Evolutionary conservation across 2,113 vertebrate genomes (phyloP).

Genomic region (Formicarius rufipectus): DNA sequence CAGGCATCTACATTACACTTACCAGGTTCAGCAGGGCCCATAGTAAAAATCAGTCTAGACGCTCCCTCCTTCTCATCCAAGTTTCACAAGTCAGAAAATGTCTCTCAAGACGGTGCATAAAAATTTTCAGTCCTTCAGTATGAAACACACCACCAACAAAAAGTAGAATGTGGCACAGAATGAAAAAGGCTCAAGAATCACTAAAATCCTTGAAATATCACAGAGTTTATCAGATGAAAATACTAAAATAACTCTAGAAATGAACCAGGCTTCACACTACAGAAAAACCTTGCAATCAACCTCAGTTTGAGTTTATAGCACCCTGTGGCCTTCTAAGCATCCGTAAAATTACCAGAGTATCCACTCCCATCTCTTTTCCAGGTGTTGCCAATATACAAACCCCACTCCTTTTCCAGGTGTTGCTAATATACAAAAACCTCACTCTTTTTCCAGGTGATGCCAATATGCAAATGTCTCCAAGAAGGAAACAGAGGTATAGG

Average conservation of each 20-base stretch:
- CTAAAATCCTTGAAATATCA: neutral
- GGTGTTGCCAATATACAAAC: neutral
- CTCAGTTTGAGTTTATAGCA: neutral
- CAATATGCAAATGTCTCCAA: neutral
- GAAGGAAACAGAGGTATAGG: neutral
- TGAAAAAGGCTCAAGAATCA: neutral
- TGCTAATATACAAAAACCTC: neutral
- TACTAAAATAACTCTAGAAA: neutral
- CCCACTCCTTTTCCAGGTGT: neutral
- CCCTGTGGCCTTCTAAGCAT: neutral
- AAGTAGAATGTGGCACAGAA: neutral
- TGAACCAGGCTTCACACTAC: rapidly evolving
- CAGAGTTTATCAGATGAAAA: neutral
- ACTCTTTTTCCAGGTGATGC: neutral
- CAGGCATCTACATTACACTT: neutral
- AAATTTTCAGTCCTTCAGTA: neutral
- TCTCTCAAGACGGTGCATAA: neutral
- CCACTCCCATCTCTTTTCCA: neutral
- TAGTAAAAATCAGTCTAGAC: rapidly evolving
- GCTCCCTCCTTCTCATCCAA: neutral
- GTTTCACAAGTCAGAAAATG: neutral
- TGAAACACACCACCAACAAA: neutral
- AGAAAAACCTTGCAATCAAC: neutral
- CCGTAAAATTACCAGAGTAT: neutral
- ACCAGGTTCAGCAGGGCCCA: neutral